Percentiles rank a stretch among this genome's conserved stretches.
These are phyloP conservation scores for Dendrolimus pini DNA, from an alignment of 2,888 invertebrate species.

Conservation along the genomic window DNA sequence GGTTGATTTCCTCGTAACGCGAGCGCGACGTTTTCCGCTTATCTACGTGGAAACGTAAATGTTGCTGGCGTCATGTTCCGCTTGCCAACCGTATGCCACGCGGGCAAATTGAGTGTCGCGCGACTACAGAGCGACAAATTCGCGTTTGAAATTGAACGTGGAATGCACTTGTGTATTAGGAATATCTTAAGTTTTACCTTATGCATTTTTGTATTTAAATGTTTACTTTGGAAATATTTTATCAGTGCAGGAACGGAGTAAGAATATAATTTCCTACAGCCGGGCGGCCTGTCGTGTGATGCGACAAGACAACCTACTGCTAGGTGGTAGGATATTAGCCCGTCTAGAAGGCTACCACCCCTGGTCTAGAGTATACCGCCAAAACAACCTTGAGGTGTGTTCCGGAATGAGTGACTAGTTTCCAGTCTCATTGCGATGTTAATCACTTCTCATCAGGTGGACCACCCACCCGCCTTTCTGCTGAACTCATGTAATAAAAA, in stretches of 20 bases:
- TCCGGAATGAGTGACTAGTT: no score
- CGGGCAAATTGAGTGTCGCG: slow-evolving; percentile 45
- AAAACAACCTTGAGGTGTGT: no score
- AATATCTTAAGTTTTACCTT: neutral
- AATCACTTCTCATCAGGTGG: no score
- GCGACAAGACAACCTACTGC: no score
- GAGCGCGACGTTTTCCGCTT: slow-evolving; percentile 40
- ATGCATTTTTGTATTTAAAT: neutral
- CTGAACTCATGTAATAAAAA: no score
- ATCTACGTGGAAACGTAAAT: slow-evolving; percentile 37
- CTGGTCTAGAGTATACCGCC: no score
- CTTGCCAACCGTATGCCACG: slow-evolving; percentile 37
- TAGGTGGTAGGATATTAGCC: no score
- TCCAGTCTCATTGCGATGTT: neutral
- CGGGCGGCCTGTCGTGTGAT: no score
- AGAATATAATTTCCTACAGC: no score
- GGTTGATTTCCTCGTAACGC: slow-evolving; percentile 42
- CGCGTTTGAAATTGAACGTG: slow-evolving; percentile 7
- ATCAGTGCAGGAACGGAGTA: no score
- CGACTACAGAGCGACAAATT: slow-evolving; percentile 13
- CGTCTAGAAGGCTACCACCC: no score
- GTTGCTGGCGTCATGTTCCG: slow-evolving; percentile 46
- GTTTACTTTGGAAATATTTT: neutral
- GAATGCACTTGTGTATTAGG: neutral
- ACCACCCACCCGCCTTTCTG: no score